Evolutionary conservation across 2,113 vertebrate genomes (phyloP), one percentile per base, ranked within the genome.

Genomic region (Oceanites oceanicus): DNA sequence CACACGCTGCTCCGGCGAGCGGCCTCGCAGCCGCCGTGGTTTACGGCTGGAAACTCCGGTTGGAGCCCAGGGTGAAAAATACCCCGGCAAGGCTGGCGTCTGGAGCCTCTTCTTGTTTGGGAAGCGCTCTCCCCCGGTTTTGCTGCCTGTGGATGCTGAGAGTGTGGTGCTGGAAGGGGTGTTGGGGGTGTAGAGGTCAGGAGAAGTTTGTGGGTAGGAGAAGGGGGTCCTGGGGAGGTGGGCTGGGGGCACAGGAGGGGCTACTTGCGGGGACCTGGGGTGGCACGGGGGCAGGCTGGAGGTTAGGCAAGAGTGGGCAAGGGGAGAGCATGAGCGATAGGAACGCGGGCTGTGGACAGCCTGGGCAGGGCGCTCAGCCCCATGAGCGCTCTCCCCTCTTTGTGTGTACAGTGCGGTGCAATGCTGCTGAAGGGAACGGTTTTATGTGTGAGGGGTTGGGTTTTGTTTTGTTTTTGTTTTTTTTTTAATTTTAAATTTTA

Each of bases 341-440:
- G 26, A 68, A 16, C 2, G 44, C 38, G 26, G 49, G 3, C 44
- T 32, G 40, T 38, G 15, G 27, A 17, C 50, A 75, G 27, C 49
- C 52, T 34, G 59, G 65, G 44, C 11, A 34, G 32, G 18, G 38
- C 38, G 19, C 52, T 82, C 3, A 3, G 8, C 30, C 15, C 20
- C 1, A 0, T 0, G 1, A 63, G 53, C 26, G 21, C 26, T 66
- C 26, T 72, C 29, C 15, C 18, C 11, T 78, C 25, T 78, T 1
- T 72, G 38, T 61, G 58, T 25, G 58, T 36, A 23, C 4, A 1
- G 49, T 6, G 3, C 2, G 6, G 44, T 67, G 30, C 0, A 4
- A 7, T 50, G 26, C 66, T 88, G 82, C 47, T 65, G 36, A 72
- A 94, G 29, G 56, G 56, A 83, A 7, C 6, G 3, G 20, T 49